phyloP scores from a whole-genome alignment of 92 coral and sea anemone species.

The Siderastrea siderea region DNA sequence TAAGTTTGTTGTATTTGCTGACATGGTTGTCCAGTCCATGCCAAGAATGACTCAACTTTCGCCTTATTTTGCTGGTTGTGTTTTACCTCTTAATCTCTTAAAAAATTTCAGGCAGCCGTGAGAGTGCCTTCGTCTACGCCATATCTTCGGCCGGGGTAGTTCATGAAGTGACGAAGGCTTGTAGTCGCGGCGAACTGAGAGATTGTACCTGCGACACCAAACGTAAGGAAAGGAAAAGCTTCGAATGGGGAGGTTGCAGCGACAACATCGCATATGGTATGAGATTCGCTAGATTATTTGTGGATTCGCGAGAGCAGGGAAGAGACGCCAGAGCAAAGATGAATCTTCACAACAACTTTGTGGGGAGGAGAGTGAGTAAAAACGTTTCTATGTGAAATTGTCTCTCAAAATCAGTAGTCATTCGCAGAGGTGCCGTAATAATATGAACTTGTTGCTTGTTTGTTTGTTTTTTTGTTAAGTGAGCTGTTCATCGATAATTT shows the following conservation, averaged over 20 bases:
- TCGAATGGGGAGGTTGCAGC: constrained; percentile 96
- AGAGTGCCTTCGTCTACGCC: constrained; percentile 93
- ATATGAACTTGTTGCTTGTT: background rate
- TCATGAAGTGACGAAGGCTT: constrained; percentile 91
- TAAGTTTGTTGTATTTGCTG: background rate
- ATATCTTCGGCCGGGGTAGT: constrained; percentile 96
- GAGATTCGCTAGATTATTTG: constrained; percentile 83
- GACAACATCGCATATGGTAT: constrained; percentile 90
- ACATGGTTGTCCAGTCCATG: background rate
- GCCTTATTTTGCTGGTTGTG: constrained; percentile 14
- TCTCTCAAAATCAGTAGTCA: background rate
- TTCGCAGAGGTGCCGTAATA: no score
- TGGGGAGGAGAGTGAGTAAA: constrained; percentile 91
- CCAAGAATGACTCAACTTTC: background rate
- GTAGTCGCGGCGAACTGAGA: constrained; percentile 89
- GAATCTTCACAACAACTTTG: constrained; percentile 96
- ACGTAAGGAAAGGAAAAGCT: constrained; percentile 70
- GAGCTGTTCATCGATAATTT: no score
- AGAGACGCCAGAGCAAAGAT: constrained; percentile 89
- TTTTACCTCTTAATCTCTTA: background rate
- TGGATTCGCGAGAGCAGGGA: constrained; percentile 90
- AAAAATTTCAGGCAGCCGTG: constrained; percentile 80
- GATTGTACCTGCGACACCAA: constrained; percentile 81
- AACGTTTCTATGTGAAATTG: background rate
- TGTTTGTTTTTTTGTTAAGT: background rate